Evolutionary conservation across 2,113 vertebrate genomes (phyloP).

Genomic region (Odobenus rosmarus): DNA sequence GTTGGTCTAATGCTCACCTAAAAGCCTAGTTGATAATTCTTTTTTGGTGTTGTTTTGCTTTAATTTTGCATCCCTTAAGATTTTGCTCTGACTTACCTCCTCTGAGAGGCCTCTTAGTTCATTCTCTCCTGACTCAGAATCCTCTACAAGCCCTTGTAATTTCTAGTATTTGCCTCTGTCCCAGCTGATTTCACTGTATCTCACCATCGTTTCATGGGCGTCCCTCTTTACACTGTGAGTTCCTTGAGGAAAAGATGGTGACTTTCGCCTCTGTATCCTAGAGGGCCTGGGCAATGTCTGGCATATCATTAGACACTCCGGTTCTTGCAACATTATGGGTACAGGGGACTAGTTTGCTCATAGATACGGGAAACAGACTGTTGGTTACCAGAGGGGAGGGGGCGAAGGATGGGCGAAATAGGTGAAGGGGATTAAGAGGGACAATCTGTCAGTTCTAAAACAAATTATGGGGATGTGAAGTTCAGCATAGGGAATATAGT

Average conservation of each 20-base stretch:
- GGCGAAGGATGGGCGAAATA: not conserved
- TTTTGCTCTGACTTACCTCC: not conserved
- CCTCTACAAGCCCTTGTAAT: not conserved
- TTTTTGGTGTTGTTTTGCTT: not conserved
- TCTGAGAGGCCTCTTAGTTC: not conserved
- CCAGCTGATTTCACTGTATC: not conserved
- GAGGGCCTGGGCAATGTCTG: not conserved
- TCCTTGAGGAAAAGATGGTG: not conserved
- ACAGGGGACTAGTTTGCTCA: not conserved
- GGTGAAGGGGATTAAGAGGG: not conserved
- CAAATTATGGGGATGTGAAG: not conserved
- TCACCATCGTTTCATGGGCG: not conserved
- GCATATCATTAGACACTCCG: not conserved
- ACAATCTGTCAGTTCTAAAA: not conserved
- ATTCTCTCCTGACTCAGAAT: not conserved
- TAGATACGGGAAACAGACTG: not conserved
- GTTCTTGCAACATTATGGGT: not conserved
- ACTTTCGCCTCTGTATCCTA: not conserved
- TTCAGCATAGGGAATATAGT: not conserved
- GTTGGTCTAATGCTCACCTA: not conserved
- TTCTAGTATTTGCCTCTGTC: not conserved
- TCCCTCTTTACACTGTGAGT: not conserved
- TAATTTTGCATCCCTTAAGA: not conserved
- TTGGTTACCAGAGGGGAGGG: not conserved
- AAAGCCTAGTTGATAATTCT: not conserved